Evolutionary conservation across 2,888 invertebrate species (phyloP).

Genomic region (Bugulina stolonifera): DNA sequence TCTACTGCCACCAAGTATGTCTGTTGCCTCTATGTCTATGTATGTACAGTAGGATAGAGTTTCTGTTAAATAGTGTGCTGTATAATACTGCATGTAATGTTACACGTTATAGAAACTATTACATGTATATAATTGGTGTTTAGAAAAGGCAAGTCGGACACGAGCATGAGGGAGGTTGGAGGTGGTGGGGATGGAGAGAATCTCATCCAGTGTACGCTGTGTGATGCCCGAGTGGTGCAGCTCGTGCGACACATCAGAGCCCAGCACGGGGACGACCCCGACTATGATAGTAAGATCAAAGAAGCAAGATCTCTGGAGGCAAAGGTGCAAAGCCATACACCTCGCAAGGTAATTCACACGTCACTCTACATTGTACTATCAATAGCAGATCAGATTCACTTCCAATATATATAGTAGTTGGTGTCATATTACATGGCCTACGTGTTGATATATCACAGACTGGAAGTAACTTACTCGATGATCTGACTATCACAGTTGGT

Average conservation of each 20-base stretch:
- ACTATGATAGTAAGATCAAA: conserved; percentile 45
- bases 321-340: conserved; percentile 16
- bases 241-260: conserved; percentile 46
- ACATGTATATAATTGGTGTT: too few species aligned
- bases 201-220: conserved; percentile 4
- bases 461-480: conserved; percentile 6
- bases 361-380: neutral
- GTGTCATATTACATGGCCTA: too few species aligned
- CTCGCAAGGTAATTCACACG: neutral
- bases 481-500: conserved; percentile 22
- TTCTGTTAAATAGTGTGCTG: too few species aligned
- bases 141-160: conserved; percentile 8
- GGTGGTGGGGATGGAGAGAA: conserved; percentile 16
- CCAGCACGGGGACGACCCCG: conserved; percentile 44
- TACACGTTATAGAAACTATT: too few species aligned
- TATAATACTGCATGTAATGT: too few species aligned
- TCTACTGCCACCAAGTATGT: conserved; percentile 21
- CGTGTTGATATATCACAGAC: conserved; percentile 2
- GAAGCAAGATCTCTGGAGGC: conserved; percentile 45
- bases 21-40: too few species aligned
- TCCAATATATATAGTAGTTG: neutral
- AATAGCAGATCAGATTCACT: neutral
- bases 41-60: too few species aligned
- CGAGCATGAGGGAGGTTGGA: neutral
- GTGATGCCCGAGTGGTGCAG: conserved; percentile 21